Conservation (phyloP, 2,113 vertebrate genomes). For the Pitta sordida region DNA sequence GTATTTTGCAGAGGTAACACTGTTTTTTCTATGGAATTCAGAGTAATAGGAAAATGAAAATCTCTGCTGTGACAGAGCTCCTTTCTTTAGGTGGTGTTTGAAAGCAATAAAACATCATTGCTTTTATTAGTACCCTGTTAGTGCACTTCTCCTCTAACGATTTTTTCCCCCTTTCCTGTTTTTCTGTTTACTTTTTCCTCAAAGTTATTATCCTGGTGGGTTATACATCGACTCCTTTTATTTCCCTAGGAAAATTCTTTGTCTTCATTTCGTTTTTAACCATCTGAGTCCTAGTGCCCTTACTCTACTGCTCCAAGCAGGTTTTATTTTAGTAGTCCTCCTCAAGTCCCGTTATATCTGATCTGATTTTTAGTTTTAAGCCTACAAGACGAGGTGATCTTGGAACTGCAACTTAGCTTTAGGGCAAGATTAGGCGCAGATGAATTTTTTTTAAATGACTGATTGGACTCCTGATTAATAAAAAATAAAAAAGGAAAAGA, state of each 20-base stretch:
- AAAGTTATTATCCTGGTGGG: neutral
- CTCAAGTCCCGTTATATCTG: neutral
- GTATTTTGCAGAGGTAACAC: fast-evolving
- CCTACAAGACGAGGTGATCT: neutral
- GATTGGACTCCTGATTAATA: neutral
- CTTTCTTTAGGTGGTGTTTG: neutral
- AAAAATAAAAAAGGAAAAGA: neutral
- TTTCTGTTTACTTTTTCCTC: neutral
- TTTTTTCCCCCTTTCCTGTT: neutral
- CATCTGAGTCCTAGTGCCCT: neutral
- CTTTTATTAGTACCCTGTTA: neutral
- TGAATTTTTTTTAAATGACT: neutral
- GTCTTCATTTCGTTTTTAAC: neutral
- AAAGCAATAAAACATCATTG: neutral
- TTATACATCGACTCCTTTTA: neutral
- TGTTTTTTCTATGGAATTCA: neutral
- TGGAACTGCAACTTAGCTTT: neutral
- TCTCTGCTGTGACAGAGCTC: neutral
- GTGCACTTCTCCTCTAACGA: neutral
- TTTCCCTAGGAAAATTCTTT: neutral
- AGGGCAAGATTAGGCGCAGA: neutral
- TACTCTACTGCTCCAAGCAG: neutral
- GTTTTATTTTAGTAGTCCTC: neutral
- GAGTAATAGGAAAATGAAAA: neutral
- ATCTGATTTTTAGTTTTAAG: neutral